Evolutionary conservation across 2,797 vertebrate species (phyloP), one percentile per base, ranked within the genome.

Genomic region (Basileuterus tristriatus): DNA sequence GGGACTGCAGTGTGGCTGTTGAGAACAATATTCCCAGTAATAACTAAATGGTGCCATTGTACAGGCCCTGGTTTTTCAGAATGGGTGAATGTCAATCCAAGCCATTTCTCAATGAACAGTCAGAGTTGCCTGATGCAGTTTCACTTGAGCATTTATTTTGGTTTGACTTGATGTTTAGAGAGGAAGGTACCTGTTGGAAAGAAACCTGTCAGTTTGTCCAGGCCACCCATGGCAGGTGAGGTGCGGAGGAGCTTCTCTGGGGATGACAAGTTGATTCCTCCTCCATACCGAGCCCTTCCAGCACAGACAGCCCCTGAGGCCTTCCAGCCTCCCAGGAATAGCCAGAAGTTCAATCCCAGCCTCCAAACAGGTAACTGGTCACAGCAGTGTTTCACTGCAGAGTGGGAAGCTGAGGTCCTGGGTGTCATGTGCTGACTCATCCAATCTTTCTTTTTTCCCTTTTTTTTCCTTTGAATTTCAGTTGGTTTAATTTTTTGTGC

Each of bases 131-230:
- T 96, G 64, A 96, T 97, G 94, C 96, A 94, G 94, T 95, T 96
- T 97, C 94, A 96, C 95, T 91, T 83, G 34, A 96, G 97, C 98
- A 97, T 98, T 99, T 97, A 99, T 98, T 98, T 94, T 97, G 98
- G 98, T 99, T 98, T 99, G 98, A 98, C 98, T 99, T 99, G 98
- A 98, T 99, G 97, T 99, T 99, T 98, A 99, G 99, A 99, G 98
- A 99, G 99, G 98, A 99, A 99, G 98, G 99, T 98, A 97, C 98
- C 98, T 91, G 96, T 99, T 98, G 99, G 98, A 98, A 99, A 99
- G 97, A 98, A 98, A 98, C 98, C 98, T 98, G 98, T 99, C 98
- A 98, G 98, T 99, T 98, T 99, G 97, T 98, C 97, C 98, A 98
- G 98, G 98, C 98, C 98, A 98, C 98, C 97, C 96, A 96, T 98